Percentiles rank a stretch among this genome's conserved stretches.
These are phyloP conservation scores for Drosophila prostipennis DNA, from an alignment of 2,888 invertebrate species.

Conservation along the genomic window DNA sequence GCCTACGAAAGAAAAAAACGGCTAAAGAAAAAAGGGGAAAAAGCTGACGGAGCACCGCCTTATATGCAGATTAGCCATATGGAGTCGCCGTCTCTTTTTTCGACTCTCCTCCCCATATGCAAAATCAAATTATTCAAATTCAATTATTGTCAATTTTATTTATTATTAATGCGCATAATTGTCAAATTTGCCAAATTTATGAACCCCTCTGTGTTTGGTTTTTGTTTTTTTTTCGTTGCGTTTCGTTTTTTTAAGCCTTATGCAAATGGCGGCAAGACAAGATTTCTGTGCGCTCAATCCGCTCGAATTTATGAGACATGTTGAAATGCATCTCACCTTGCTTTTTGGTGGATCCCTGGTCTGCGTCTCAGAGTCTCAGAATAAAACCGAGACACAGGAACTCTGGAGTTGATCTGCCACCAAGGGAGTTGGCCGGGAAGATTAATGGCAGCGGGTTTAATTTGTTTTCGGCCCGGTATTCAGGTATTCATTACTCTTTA, in stretches of 20 bases:
- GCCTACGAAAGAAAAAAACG: slow-evolving; percentile 60
- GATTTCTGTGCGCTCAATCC: slow-evolving; percentile 74
- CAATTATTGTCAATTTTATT: slow-evolving; percentile 84
- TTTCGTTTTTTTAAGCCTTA: slow-evolving; percentile 43
- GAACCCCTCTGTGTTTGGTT: slow-evolving; percentile 47
- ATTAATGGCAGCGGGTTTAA: slow-evolving; percentile 79
- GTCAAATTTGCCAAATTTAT: slow-evolving; percentile 84
- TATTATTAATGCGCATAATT: slow-evolving; percentile 84
- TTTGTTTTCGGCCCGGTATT: slow-evolving; percentile 78
- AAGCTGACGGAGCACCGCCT: slow-evolving; percentile 69
- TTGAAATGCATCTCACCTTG: slow-evolving; percentile 83
- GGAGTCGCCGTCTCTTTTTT: slow-evolving; percentile 18
- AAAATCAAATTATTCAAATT: slow-evolving; percentile 77
- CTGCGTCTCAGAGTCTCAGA: slow-evolving; percentile 1
- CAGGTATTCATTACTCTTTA: slow-evolving; percentile 44
- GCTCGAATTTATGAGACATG: slow-evolving; percentile 82
- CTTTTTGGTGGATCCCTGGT: slow-evolving; percentile 44
- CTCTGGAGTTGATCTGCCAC: slow-evolving; percentile 50
- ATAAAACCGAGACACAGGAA: slow-evolving; percentile 3
- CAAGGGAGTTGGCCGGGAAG: slow-evolving; percentile 66
- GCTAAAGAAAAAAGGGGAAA: slow-evolving; percentile 33
- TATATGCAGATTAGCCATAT: slow-evolving; percentile 75
- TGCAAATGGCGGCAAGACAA: slow-evolving; percentile 60
- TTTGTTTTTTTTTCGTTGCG: not conserved
- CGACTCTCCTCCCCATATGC: slow-evolving; percentile 48